Evolutionary conservation across 2,888 invertebrate genomes (phyloP).

Genomic region (Melieria crassipennis): DNA sequence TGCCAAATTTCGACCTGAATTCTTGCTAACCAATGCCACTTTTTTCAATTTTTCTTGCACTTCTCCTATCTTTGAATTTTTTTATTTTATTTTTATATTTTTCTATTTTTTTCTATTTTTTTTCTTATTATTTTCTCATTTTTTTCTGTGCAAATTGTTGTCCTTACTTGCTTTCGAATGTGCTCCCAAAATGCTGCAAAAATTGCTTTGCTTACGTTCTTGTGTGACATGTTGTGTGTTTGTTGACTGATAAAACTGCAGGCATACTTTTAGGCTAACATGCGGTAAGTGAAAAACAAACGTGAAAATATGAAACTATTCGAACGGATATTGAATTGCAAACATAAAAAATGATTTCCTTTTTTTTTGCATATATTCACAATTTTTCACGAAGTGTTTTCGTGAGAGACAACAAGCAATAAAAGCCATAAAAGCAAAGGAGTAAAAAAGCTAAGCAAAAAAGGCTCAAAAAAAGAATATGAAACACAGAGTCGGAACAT

Average conservation of each 20-base stretch:
- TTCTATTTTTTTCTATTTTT: background rate
- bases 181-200: background rate
- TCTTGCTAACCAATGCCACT: no score
- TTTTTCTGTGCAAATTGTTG: conserved; percentile 10
- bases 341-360: background rate
- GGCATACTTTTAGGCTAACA: background rate
- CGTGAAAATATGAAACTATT: conserved; percentile 6
- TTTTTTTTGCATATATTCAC: background rate
- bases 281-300: background rate
- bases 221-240: background rate
- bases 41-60: no score
- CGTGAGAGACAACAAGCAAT: no score
- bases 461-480: no score
- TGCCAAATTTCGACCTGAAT: no score
- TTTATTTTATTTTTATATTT: no score
- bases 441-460: no score
- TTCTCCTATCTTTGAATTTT: no score
- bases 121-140: background rate
- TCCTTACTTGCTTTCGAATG: background rate
- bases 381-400: no score
- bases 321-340: background rate
- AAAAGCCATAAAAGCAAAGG: no score
- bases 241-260: background rate
- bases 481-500: no score
- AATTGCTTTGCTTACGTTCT: background rate